Base-by-base conservation (phyloP, 2,113 vertebrate species). In the Melanotaenia duboulayi region DNA sequence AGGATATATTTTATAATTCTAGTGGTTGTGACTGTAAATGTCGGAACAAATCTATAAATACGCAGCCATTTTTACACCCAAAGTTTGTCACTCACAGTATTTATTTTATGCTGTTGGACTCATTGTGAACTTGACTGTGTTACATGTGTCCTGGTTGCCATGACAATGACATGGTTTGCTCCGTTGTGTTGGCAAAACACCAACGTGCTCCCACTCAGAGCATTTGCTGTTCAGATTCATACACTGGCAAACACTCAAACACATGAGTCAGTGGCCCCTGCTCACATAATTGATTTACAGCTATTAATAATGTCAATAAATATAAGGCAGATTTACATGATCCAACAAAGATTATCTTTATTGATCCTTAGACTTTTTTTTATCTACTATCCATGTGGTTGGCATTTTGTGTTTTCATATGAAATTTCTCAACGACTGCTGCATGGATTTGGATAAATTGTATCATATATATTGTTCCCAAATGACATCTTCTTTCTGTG, bases 131-230 rank as follows among this genome's bases (percentile, higher is more conserved):
- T 69, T 73, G 11, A 71, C 66, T 76, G 69, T 28, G 77, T 74
- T 69, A 24, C 64, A 44, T 55, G 64, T 59, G n/a, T 63, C 60
- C 60, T 23, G 28, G 87, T 89, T 91, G 88, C 84, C 73, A 89
- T 87, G 86, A 70, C 67, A 58, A 87, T 86, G 73, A 56, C 78
- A 78, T 37, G 69, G 74, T 78, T 80, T 78, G 37, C 78, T 83
- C 57, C 78, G 72, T 25, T 62, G 69, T 70, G 65, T 51, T 85
- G 78, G 87, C 55, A 2, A 40, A 23, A 48, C 61, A 65, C 71
- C 56, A 75, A 20, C 49, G 65, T 57, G 60, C 74, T 81, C 74
- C 76, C 58, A 78, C 79, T 72, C 74, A 37, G 28, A 61, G 71
- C 14, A 10, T 73, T 77, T 4, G 11, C 58, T 69, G 14, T 65